Conservation (phyloP, 2,113 vertebrate genomes). For the Bubo bubo region DNA sequence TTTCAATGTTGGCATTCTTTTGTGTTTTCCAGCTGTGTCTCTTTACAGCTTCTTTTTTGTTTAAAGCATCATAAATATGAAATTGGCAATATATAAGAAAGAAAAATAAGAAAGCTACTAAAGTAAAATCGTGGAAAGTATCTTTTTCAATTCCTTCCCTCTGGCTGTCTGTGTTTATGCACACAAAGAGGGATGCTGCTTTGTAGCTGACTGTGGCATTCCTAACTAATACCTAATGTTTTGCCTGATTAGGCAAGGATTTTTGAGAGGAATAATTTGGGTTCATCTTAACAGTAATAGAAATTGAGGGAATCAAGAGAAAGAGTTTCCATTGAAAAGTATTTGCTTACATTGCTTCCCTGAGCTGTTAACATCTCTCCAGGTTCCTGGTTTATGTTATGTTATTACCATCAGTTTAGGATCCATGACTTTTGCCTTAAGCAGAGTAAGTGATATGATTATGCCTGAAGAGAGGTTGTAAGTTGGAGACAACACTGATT, state of each 20-base stretch:
- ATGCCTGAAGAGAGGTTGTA: conserved; percentile 25
- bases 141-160: neutral
- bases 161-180: neutral
- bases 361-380: neutral
- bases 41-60: neutral
- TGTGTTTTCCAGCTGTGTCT: neutral
- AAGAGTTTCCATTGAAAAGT: neutral
- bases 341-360: neutral
- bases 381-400: conserved; percentile 14
- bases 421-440: conserved; percentile 29
- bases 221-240: neutral
- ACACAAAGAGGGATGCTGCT: neutral
- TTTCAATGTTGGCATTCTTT: neutral
- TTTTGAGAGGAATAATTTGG: neutral
- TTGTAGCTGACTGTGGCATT: neutral
- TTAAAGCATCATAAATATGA: neutral
- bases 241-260: neutral
- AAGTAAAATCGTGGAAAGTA: neutral
- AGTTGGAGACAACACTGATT: neutral
- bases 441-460: conserved; percentile 14
- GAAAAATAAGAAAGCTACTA: neutral
- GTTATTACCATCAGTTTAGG: neutral
- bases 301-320: neutral
- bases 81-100: neutral
- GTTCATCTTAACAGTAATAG: neutral